These are phyloP conservation scores for Chamaea fasciata DNA, from an alignment of 2,113 vertebrate species.

Conservation along the genomic window DNA sequence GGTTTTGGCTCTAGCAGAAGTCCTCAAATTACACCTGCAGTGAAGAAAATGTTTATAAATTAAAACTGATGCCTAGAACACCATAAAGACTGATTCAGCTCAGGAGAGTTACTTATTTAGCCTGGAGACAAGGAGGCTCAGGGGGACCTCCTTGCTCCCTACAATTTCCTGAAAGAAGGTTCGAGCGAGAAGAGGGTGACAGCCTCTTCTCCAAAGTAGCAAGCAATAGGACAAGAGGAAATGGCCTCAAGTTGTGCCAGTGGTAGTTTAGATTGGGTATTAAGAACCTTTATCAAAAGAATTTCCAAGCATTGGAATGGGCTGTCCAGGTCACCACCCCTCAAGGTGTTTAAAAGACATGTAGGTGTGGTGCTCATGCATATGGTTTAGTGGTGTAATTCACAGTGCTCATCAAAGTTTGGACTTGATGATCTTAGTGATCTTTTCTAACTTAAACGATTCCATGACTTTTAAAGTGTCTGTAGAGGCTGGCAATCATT, in stretches of 20 bases:
- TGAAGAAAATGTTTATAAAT: background rate
- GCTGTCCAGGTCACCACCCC: background rate
- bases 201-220: background rate
- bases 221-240: background rate
- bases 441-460: background rate
- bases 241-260: background rate
- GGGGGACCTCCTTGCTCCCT: background rate
- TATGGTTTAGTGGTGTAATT: background rate
- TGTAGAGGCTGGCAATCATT: background rate
- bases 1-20: background rate
- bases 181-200: rapidly evolving
- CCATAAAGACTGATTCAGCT: background rate
- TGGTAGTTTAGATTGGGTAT: background rate
- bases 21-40: background rate
- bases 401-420: too few species aligned
- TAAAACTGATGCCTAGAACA: background rate
- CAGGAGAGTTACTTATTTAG: background rate
- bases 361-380: background rate
- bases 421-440: background rate
- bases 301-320: background rate
- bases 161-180: background rate
- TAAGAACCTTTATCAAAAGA: background rate
- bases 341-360: background rate
- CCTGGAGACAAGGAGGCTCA: background rate
- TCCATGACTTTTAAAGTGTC: background rate